phyloP scores from a whole-genome alignment of 1,140 invertebrate genomes.

The Phymastichus coffea region DNA sequence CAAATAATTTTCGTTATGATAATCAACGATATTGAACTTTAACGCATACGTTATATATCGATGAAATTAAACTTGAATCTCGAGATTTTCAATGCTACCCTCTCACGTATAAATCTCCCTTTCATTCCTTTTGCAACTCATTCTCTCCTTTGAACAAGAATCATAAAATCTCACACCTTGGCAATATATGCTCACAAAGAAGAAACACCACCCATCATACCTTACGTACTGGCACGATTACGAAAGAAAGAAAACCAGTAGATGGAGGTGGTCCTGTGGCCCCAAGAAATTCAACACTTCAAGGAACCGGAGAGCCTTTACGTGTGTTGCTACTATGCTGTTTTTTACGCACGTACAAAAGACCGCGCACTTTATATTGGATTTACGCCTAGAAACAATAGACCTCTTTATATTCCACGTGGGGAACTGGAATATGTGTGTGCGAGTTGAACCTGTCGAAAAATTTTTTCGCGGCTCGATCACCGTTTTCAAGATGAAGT shows the following conservation, averaged over 20 bases:
- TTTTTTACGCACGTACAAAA: too few species aligned
- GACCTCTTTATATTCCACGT: constrained; percentile 49
- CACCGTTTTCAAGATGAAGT: too few species aligned
- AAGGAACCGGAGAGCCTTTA: constrained; percentile 9
- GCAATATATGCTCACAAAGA: background rate
- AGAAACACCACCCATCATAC: too few species aligned
- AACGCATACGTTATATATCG: too few species aligned
- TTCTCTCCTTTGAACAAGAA: background rate
- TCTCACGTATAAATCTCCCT: too few species aligned
- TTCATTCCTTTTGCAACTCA: background rate
- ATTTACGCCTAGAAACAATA: constrained; percentile 51
- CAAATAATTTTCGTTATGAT: too few species aligned
- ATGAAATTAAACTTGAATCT: too few species aligned
- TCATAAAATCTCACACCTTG: constrained; percentile 1
- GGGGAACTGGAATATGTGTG: constrained; percentile 28
- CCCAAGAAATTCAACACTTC: constrained; percentile 28
- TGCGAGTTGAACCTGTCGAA: constrained; percentile 1
- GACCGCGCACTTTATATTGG: constrained; percentile 40
- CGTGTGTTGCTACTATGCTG: too few species aligned
- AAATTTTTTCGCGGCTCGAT: constrained; percentile 13
- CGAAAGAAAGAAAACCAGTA: constrained; percentile 25
- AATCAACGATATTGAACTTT: too few species aligned
- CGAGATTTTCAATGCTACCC: too few species aligned
- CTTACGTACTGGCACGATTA: too few species aligned
- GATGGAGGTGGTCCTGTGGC: constrained; percentile 17